Conservation (phyloP, 1,140 invertebrate genomes). For the Aphelinus certus region DNA sequence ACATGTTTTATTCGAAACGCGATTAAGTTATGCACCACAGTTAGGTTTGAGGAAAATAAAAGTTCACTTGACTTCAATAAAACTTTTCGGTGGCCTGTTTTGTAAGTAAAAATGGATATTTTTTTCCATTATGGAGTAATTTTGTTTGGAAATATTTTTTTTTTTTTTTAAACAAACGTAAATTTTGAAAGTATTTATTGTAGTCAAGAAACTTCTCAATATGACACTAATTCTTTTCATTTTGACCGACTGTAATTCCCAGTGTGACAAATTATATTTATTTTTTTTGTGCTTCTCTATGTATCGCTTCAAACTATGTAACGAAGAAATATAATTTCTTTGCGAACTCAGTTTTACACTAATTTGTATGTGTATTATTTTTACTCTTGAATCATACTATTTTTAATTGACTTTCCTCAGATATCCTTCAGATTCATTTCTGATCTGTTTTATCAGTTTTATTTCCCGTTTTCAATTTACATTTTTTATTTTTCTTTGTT, state of each 20-base stretch:
- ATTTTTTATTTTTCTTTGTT: slow-evolving; percentile 1
- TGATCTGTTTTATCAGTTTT: neutral
- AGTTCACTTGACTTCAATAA: slow-evolving; percentile 17
- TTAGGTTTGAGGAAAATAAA: slow-evolving; percentile 6
- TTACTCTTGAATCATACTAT: neutral
- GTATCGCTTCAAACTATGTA: slow-evolving; percentile 16
- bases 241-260: slow-evolving; percentile 20
- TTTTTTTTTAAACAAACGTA: slow-evolving; percentile 7
- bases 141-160: neutral
- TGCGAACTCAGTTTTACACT: slow-evolving; percentile 9
- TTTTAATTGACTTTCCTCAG: slow-evolving; percentile 27
- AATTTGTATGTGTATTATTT: slow-evolving; percentile 23
- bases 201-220: slow-evolving; percentile 1
- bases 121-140: neutral
- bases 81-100: slow-evolving; percentile 5
- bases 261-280: slow-evolving; percentile 5
- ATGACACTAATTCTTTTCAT: slow-evolving; percentile 6
- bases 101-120: neutral
- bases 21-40: neutral
- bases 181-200: slow-evolving; percentile 24
- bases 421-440: neutral
- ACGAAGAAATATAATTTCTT: slow-evolving; percentile 37
- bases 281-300: slow-evolving; percentile 29
- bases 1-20: slow-evolving; percentile 6
- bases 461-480: slow-evolving; percentile 1